Evolutionary conservation across 2,113 vertebrate species (phyloP), one percentile per base, ranked within the genome.

Genomic region (Pituophis catenifer): DNA sequence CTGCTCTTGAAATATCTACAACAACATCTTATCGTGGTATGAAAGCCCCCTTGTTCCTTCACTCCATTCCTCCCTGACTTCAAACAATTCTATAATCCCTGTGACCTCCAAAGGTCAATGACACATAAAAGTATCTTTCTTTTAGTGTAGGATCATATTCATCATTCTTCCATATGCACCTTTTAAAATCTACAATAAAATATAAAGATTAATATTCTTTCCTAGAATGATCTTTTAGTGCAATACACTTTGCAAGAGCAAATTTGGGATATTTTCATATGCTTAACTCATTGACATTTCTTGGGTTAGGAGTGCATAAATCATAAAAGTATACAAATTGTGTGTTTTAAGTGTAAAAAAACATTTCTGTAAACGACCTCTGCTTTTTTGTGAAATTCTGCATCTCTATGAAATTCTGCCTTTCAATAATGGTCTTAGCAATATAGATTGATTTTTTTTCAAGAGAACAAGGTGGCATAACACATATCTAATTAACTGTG

Each of bases 61-160:
- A 93, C 94, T 96, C 95, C 92, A 93, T 94, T 97, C 90, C 95
- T 96, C 92, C 94, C 93, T 92, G 95, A 97, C 96, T 97, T 97
- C 97, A 97, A 97, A 97, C 95, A 95, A 94, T 94, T 90, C 94
- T 92, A 21, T 96, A 97, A 97, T 97, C 96, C 95, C 55, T 96
- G 93, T 95, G 97, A 97, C 97, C 96, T 94, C 90, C 85, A 91
- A 95, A 96, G 97, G 97, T 97, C 96, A 97, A 94, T 96, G 94
- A 96, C 95, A 94, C 93, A 96, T 94, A 96, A 96, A 97, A 96
- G 97, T 97, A 97, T 97, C 96, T 95, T 96, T 97, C 95, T 96
- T 95, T 96, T 65, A 33, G 94, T 94, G 91, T 95, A 96, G 95
- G 95, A 94, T 93, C 91, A 95, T 94, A 95, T 97, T 96, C 97